A percentile compares a stretch with the other conserved stretches of the same genome.
Conservation (phyloP, 1,140 invertebrate genomes). For the Pygmarrhopalites habei region DNA sequence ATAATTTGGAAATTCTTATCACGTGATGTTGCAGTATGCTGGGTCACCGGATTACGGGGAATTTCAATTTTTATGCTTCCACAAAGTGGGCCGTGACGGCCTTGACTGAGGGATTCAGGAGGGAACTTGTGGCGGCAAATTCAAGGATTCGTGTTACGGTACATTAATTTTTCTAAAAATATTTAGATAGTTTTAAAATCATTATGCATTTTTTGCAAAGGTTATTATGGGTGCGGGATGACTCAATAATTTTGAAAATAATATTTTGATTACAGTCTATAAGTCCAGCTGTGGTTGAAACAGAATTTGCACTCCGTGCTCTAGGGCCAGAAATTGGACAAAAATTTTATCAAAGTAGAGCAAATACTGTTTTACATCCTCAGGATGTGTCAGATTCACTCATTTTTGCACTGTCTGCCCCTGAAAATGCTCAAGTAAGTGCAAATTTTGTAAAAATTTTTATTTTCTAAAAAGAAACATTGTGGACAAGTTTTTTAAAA, state of each 20-base stretch:
- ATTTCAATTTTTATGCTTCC: slow-evolving; percentile 44
- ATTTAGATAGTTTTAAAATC: neutral
- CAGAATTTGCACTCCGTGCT: slow-evolving; percentile 46
- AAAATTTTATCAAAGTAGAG: slow-evolving; percentile 46
- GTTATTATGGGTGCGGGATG: too few relatives aligned
- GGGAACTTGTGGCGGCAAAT: slow-evolving; percentile 44
- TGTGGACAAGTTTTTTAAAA: too few relatives aligned
- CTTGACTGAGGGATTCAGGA: slow-evolving; percentile 45
- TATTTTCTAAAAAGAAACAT: too few relatives aligned
- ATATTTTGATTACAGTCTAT: slow-evolving; percentile 47
- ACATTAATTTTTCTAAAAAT: too few relatives aligned
- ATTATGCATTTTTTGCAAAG: too few relatives aligned
- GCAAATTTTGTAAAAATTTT: too few relatives aligned
- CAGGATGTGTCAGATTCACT: slow-evolving; percentile 51
- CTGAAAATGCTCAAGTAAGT: slow-evolving; percentile 56
- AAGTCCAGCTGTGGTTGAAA: slow-evolving; percentile 53
- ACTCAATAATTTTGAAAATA: too few relatives aligned
- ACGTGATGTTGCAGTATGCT: slow-evolving; percentile 26
- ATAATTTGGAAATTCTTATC: neutral
- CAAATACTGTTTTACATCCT: slow-evolving; percentile 43
- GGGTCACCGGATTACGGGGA: slow-evolving; percentile 32
- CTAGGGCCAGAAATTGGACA: slow-evolving; percentile 27
- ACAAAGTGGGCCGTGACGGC: slow-evolving; percentile 47
- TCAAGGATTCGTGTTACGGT: slow-evolving; percentile 44
- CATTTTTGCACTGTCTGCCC: slow-evolving; percentile 54